Base-by-base conservation (phyloP, 2,797 vertebrate species). In the Helicolenus hilgendorfi region DNA sequence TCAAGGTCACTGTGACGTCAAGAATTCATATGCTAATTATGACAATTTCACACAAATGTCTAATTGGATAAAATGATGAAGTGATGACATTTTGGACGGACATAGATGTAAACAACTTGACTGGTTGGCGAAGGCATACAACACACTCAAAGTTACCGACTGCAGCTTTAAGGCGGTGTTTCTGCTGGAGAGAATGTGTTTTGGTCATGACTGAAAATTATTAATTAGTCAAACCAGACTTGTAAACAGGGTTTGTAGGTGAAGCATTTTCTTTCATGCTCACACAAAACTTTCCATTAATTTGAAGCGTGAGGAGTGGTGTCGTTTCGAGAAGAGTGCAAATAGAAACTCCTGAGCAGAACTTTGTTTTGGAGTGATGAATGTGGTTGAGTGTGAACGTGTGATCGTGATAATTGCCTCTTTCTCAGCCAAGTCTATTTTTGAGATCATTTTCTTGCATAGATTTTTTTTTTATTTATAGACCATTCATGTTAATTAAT, bases 341-440 rank as follows among this genome's bases (percentile, higher is more conserved):
- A 85, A 87, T 36, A 92, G 69, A 64, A 53, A 59, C 86, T 89
- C 58, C 81, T 85, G 84, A 93, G 77, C 84, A 84, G 45, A 79
- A 69, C 65, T 75, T 73, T 55, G 58, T 73, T 70, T 72, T 85
- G 53, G 65, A 35, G 36, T 36, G 76, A 85, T 89, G 79, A 91
- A 86, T 77, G 77, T 79, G 75, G 59, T 49, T 58, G 56, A 24
- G 83, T 69, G 88, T 73, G 64, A 80, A 91, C 4, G 89, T 88
- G 90, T 85, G 87, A 96, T 82, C 3, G 83, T 85, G 96, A 94
- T 96, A 96, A 96, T 96, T 96, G 87, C 92, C 88, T 93, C 84
- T 93, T 92, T 92, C 89, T 85, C 90, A 88, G 90, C 77, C 72
- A 81, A 11, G 81, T 90, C 86, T 96, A 94, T 96, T 95, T 96